Conservation (phyloP, 2,113 vertebrate genomes). For the Dasyprocta punctata region DNA sequence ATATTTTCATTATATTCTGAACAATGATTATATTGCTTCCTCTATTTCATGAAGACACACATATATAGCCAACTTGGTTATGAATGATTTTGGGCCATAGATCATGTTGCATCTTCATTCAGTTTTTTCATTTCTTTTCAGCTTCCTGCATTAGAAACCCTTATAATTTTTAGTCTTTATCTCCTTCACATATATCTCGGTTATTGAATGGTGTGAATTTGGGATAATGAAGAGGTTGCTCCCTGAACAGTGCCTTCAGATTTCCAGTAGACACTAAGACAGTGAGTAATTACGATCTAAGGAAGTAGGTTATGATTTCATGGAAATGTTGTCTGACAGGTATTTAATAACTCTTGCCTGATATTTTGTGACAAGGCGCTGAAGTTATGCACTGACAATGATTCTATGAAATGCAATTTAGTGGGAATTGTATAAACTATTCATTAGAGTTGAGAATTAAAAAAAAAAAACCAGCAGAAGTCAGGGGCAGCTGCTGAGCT, state of each 20-base stretch:
- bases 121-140: neutral
- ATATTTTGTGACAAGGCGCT: neutral
- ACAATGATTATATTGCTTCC: neutral
- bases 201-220: neutral
- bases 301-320: neutral
- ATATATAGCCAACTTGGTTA: neutral
- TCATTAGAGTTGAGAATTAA: neutral
- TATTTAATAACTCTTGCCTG: neutral
- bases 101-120: neutral
- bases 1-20: neutral
- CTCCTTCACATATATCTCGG: neutral
- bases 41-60: neutral
- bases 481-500: neutral
- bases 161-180: neutral
- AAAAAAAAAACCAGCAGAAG: neutral
- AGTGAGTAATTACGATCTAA: neutral
- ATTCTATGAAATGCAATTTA: neutral
- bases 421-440: neutral
- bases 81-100: neutral
- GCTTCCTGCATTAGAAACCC: neutral
- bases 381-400: neutral
- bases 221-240: neutral
- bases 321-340: neutral
- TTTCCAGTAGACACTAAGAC: neutral
- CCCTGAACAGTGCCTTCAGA: neutral